Conservation (phyloP, 2,113 vertebrate genomes). For the Gila orcuttii region DNA sequence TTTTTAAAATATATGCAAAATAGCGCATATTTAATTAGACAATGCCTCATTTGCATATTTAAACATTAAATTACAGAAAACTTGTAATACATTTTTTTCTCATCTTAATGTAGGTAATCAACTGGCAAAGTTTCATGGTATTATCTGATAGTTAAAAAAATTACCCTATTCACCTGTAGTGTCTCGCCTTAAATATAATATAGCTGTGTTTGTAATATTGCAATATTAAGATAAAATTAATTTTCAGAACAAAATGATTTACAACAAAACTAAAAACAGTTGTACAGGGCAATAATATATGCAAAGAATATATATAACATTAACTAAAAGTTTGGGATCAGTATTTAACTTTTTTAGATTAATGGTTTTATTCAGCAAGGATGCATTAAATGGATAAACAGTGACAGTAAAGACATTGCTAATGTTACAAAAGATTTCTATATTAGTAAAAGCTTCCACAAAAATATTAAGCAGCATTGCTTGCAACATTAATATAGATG, state of each 20-base stretch:
- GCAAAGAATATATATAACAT: not conserved
- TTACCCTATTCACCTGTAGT: too few relatives aligned
- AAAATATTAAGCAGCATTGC: not conserved
- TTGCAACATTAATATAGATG: not conserved
- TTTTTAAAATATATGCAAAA: too few relatives aligned
- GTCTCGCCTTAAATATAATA: constrained; percentile 6
- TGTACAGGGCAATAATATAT: not conserved
- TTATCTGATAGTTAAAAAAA: too few relatives aligned
- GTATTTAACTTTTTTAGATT: not conserved
- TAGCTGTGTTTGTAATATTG: not conserved
- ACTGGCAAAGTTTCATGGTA: too few relatives aligned
- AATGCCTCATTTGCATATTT: too few relatives aligned
- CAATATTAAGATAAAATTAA: not conserved
- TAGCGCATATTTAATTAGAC: too few relatives aligned
- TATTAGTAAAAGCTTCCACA: not conserved
- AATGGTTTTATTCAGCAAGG: not conserved
- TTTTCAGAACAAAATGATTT: not conserved
- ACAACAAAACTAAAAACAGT: not conserved
- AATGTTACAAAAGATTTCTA: not conserved
- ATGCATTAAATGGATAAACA: not conserved
- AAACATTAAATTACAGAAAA: too few relatives aligned
- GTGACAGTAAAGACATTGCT: not conserved
- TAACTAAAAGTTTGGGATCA: not conserved
- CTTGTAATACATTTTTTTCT: too few relatives aligned
- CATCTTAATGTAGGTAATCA: too few relatives aligned